Base-by-base conservation (phyloP, 2,797 vertebrate genomes). In the Enteromius trimaculatus region DNA sequence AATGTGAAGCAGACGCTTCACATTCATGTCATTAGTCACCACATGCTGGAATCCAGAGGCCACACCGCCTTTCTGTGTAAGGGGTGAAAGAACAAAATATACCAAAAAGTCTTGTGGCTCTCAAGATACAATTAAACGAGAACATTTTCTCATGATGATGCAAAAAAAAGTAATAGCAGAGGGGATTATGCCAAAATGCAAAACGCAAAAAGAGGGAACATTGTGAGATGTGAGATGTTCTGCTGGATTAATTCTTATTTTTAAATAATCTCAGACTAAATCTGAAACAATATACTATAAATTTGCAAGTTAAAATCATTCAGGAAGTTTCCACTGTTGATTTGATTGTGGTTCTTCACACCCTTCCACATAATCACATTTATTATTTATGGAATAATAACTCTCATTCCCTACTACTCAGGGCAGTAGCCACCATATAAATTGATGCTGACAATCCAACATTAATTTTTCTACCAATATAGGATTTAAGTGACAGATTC, bases 11-110 rank as follows among this genome's bases (percentile, higher is more conserved):
- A 94, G 23, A 1, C 92, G 91, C 65, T 89, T 82, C 11, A 87
- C 79, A 4, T 86, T 26, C 2, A 0, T 1, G 0, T 90, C 81
- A 0, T 94, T 93, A 85, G 88, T 90, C 66, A 79, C 79, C 44
- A 93, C 92, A 0, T 93, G 91, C 0, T 86, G 44, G 81, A 95
- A 94, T 16, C 95, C 95, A 17, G 95, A 94, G 5, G 90, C 89
- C 10, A 94, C 88, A 1, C 95, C 94, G 31, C 95, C 94, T 91
- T 88, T 53, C 94, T 95, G 90, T 77, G 14, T 70, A 62, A 26
- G 5, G 5, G 55, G 14, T 47, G 11, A 70, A 53, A 75, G 37
- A 23, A 23, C 55, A 66, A 68, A 66, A 47, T 21, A 44, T 17
- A 77, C 13, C 16, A 58, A 21, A 37, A 62, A 31, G 2, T 29